These are phyloP conservation scores for Onychomys arenicola DNA, from an alignment of 2,797 vertebrate genomes.

Conservation along the genomic window DNA sequence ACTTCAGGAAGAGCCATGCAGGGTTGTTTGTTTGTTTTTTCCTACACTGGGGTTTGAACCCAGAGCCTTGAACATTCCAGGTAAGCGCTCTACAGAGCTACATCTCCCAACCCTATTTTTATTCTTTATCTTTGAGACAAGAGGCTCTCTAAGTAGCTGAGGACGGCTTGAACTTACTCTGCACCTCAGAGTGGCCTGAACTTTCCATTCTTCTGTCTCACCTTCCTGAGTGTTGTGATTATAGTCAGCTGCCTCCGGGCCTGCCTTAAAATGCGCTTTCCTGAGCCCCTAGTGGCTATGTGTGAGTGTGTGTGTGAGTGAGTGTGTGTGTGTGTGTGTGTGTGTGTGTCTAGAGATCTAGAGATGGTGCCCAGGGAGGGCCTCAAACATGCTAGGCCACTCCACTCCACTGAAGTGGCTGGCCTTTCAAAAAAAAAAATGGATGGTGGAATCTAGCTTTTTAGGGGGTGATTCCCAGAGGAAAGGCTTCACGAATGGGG, in stretches of 20 bases:
- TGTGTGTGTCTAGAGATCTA: neutral
- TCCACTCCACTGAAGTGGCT: neutral
- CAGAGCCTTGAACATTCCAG: neutral
- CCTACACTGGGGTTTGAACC: neutral
- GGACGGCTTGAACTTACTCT: neutral
- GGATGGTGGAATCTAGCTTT: neutral
- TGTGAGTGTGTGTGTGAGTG: neutral
- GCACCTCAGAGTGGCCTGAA: neutral
- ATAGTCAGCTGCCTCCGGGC: neutral
- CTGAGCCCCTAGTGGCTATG: neutral
- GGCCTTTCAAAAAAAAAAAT: neutral
- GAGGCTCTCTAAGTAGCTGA: neutral
- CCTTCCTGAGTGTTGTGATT: neutral
- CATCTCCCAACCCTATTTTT: neutral
- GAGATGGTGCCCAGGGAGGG: neutral
- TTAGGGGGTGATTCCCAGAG: neutral
- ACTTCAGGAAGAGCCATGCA: neutral
- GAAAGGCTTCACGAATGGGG: neutral
- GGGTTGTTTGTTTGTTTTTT: neutral
- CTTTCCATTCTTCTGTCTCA: neutral
- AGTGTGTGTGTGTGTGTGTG: neutral
- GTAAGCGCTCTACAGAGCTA: neutral
- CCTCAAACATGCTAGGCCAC: neutral
- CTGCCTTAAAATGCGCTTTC: neutral
- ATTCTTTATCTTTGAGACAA: neutral